phyloP scores from a whole-genome alignment of 1,140 invertebrate species.

The Stegodyphus mimosarum region DNA sequence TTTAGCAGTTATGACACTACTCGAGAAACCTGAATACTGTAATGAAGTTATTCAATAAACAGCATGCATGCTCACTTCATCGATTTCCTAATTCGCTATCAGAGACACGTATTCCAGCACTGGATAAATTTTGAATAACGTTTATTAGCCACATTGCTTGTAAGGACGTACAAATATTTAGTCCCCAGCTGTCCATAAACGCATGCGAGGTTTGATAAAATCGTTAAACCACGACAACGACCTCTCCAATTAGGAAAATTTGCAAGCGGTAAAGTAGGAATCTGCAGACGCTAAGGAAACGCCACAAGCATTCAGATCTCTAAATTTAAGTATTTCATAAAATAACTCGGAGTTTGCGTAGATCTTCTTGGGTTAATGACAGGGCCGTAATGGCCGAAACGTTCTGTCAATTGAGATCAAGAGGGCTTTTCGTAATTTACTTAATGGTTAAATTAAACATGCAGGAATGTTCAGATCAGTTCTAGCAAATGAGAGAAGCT shows the following conservation, averaged over 20 bases:
- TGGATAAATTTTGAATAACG: too few species aligned
- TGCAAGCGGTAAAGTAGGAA: slow-evolving; percentile 2
- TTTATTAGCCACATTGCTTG: too few species aligned
- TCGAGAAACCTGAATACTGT: too few species aligned
- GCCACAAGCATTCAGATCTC: neutral
- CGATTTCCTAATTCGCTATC: neutral
- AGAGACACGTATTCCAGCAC: too few species aligned
- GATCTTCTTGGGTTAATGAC: neutral
- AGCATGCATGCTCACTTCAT: too few species aligned
- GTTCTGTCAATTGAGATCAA: slow-evolving; percentile 43
- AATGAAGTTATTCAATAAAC: too few species aligned
- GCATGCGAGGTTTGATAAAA: slow-evolving; percentile 31
- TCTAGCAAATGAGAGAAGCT: neutral
- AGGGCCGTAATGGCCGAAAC: slow-evolving; percentile 25
- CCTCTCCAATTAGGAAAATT: slow-evolving; percentile 47
- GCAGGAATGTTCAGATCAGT: neutral
- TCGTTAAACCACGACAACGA: slow-evolving; percentile 21
- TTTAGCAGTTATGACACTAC: too few species aligned
- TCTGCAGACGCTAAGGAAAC: neutral
- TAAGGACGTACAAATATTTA: too few species aligned
- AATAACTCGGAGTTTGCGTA: too few species aligned
- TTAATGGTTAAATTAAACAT: slow-evolving; percentile 44
- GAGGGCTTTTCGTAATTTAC: slow-evolving; percentile 40
- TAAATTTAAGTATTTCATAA: neutral
- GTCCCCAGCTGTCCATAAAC: neutral